Evolutionary conservation across 2,797 vertebrate species (phyloP), one percentile per base, ranked within the genome.

Genomic region (Sternarchorhynchus goeldii): DNA sequence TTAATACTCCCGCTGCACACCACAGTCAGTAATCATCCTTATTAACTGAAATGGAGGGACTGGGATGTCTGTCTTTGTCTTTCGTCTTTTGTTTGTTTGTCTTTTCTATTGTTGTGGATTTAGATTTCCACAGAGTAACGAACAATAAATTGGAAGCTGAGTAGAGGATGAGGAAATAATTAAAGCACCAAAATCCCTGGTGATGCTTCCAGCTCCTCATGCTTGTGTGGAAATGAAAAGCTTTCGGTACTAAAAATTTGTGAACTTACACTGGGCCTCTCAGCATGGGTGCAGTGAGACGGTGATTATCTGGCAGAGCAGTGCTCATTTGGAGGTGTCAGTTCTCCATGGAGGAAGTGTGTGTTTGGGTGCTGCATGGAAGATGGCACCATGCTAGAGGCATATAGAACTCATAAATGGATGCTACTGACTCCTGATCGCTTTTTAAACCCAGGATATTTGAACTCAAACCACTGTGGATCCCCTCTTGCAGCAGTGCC

Each of bases 161-260:
- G 66, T 8, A 4, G 18, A 10, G 39, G 14, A 45, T 29, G 18
- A 74, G 20, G 36, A 68, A 75, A 78, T 63, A 65, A 79, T 74
- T 55, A 58, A 59, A 83, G 50, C 32, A 12, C 56, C 68, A 41
- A 62, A 69, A 25, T 6, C 25, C 29, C 25, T 45, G 71, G 20
- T n/a, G n/a, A 76, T 6, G 45, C 75, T 21, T 57, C 25, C 25
- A 45, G 39, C 60, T 67, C 39, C 73, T 57, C 36, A n/a, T 41
- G 45, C 45, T 73, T 59, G 59, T 75, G 63, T 63, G 63, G 34
- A 82, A 79, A 82, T 77, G 79, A 64, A 83, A 73, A 73, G 59
- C 72, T 64, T 68, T 45, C 56, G 3, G 8, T 70, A 59, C 55
- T 56, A 53, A 58, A 77, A 77, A 77, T 73, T 73, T 29, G 73